Base-by-base conservation (phyloP, 2,113 vertebrate genomes). In the Cavia porcellus region DNA sequence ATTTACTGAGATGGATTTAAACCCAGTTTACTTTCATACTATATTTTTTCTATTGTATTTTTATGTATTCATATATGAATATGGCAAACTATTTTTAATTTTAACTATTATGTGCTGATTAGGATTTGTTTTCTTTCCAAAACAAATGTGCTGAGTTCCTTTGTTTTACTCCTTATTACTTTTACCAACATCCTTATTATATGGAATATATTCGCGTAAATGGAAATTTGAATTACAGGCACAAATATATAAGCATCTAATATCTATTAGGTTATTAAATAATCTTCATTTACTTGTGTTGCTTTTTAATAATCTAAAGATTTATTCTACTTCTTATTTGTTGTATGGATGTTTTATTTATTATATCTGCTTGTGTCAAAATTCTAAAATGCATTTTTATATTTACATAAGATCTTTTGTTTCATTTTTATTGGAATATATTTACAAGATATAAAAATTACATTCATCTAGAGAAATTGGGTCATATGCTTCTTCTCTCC, bases 1-100 rank as follows among this genome's bases (percentile, higher is more conserved):
- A 57, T 68, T 68, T 20, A 22, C 68, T 83, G 61, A 84, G 47
- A 38, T 88, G 38, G 52, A 89, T 89, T 96, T 83, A 91, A 81
- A 81, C 42, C 47, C 25, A 66, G 59, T 82, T 94, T 90, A 45
- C 47, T 80, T 84, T 92, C 30, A 20, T 79, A 22, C 10, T 38
- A 2, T 52, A 35, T 52, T 52, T 66, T 93, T 52, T 52, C 66
- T 28, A 7, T 90, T 77, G 30, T 7, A 12, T 82, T 47, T 95
- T 86, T 85, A 19, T 89, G 19, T 77, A 20, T 92, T 32, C 64
- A 0, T 68, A 1, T 85, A 5, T 86, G 25, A 7, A 75, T 89
- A 20, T 92, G n/a, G 12, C 22, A 77, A 55, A 35, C 38, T 74
- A 1, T 59, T 14, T 95, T 80, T 68, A 30, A 19, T 50, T 32